These are phyloP conservation scores for Mylabris phalerata DNA, from an alignment of 1,140 invertebrate species.

Conservation along the genomic window DNA sequence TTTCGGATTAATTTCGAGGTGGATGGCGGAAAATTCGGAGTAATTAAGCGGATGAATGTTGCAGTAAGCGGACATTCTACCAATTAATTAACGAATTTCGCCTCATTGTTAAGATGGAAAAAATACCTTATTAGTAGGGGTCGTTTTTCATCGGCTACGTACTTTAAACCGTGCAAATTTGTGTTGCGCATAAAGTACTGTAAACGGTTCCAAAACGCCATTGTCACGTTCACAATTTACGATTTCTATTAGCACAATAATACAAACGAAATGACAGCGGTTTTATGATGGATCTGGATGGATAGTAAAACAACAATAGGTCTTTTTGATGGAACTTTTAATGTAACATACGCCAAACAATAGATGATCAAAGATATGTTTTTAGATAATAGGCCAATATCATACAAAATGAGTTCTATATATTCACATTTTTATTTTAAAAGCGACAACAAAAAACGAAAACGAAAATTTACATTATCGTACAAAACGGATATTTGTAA, in stretches of 20 bases:
- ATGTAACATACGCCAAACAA: too few species aligned
- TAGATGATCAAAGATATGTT: too few species aligned
- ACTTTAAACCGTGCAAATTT: constrained; percentile 34
- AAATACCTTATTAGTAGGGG: constrained; percentile 25
- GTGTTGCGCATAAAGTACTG: constrained; percentile 27
- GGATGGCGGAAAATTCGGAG: neutral
- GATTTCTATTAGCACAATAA: too few species aligned
- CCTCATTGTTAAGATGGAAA: neutral
- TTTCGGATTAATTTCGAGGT: neutral
- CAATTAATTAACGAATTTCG: neutral
- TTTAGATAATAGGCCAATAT: too few species aligned
- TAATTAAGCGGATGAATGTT: neutral
- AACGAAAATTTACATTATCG: constrained; percentile 6
- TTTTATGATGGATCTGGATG: too few species aligned
- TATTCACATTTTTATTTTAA: too few species aligned
- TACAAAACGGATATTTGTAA: neutral
- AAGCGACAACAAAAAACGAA: neutral
- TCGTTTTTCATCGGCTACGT: constrained; percentile 29
- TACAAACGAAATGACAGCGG: too few species aligned
- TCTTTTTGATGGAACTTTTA: too few species aligned
- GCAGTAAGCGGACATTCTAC: neutral
- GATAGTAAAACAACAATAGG: too few species aligned
- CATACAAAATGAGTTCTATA: too few species aligned
- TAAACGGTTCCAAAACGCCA: neutral
- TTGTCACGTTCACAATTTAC: neutral